Base-by-base conservation (phyloP, 2,113 vertebrate species). In the Sitta europaea region DNA sequence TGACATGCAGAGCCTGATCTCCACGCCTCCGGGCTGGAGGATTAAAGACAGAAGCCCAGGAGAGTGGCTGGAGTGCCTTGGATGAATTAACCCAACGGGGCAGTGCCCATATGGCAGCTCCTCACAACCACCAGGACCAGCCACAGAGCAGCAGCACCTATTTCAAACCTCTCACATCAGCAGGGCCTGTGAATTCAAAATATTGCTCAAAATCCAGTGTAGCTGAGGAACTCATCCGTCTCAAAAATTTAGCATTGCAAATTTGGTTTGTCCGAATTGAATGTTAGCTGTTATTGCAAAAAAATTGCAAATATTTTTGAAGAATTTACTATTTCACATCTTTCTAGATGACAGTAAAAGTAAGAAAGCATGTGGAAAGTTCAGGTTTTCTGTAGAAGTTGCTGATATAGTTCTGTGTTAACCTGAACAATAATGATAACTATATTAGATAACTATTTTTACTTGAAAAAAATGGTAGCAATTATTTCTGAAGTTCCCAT, bases 111-210 rank as follows among this genome's bases (percentile, higher is more conserved):
- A 3, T 7, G 1, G 4, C 19, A 35, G 7, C 63, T 66, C 19
- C 42, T 65, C 40, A 24, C 57, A 62, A 12, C 4, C 62, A 20
- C 35, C 48, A 75, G 48, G 31, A 31, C 14, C 18, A 61, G 38
- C 10, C 35, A 36, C 0, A 0, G 16, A 71, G 31, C 13, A 29
- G 2, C 17, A 21, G 10, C 28, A 18, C 7, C 55, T n/a, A 0
- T 6, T 47, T 42, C 24, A 83, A 59, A 59, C 5, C 2, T 27
- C 16, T 7, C 3, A 2, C 3, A 17, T 3, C 21, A 36, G 25
- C 47, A 83, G 33, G 28, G 3, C 5, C 22, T 58, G 28, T 11
- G 66, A 10, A 9, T 47, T 51, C 42, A 40, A 14, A 61, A 4
- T 6, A 20, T 6, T 18, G 5, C 14, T 31, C 31, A 5, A 63